Percentiles rank a stretch among this genome's conserved stretches.
Evolutionary conservation across 2,113 vertebrate species (phyloP).

Genomic region (Phaethornis superciliosus): DNA sequence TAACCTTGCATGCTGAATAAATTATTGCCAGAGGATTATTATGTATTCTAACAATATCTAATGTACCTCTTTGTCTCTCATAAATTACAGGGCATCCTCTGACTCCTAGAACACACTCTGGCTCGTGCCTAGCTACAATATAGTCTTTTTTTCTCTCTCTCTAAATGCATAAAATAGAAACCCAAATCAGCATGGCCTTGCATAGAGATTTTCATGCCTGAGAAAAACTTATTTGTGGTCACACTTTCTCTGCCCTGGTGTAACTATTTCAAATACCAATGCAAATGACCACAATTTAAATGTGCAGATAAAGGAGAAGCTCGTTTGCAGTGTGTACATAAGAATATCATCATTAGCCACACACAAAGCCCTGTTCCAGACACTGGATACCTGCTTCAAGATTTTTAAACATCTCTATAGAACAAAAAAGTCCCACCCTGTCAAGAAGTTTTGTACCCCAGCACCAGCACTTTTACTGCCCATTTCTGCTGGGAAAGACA

Average conservation of each 20-base stretch:
- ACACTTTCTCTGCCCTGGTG: neutral
- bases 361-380: neutral
- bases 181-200: neutral
- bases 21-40: slow-evolving; percentile 67
- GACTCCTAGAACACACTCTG: slow-evolving; percentile 14
- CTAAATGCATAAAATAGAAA: slow-evolving; percentile 13
- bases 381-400: neutral
- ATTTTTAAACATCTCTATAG: neutral
- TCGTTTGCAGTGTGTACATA: neutral
- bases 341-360: neutral
- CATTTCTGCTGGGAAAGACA: neutral
- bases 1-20: slow-evolving; percentile 67
- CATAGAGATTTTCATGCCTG: neutral
- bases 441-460: neutral
- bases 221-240: neutral
- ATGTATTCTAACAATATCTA: slow-evolving; percentile 70
- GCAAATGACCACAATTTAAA: slow-evolving; percentile 16
- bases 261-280: slow-evolving; percentile 38
- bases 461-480: neutral
- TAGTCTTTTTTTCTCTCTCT: neutral
- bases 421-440: neutral
- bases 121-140: neutral
- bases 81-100: slow-evolving; percentile 66
- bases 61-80: slow-evolving; percentile 68
- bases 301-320: neutral